These are phyloP conservation scores for Alaudala cheleensis DNA, from an alignment of 2,113 vertebrate genomes.

Conservation along the genomic window DNA sequence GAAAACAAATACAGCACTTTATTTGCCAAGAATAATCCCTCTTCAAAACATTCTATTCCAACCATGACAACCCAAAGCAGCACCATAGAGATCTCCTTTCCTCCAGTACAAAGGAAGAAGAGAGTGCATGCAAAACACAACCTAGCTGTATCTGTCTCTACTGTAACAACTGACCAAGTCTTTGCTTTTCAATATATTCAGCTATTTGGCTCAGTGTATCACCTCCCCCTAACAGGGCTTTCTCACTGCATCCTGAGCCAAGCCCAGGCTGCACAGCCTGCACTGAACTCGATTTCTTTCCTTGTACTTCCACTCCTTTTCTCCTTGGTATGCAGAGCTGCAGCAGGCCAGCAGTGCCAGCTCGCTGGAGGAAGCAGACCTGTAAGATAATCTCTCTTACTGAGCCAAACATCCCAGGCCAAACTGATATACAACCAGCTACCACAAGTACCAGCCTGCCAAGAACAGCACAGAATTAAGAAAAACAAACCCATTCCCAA, in stretches of 20 bases:
- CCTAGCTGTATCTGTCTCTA: neutral
- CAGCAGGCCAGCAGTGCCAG: neutral
- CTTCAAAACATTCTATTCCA: neutral
- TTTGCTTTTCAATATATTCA: neutral
- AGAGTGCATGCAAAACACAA: neutral
- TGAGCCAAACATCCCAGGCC: neutral
- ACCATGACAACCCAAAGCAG: neutral
- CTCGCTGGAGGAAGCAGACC: neutral
- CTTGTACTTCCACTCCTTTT: neutral
- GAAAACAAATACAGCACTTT: neutral
- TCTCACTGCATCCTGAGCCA: neutral
- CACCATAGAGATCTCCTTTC: neutral
- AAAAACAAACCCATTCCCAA: neutral
- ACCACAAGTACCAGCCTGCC: neutral
- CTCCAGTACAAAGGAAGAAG: neutral
- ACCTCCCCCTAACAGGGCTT: neutral
- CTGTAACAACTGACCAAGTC: fast-evolving
- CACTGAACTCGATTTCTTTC: neutral
- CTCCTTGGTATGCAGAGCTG: neutral
- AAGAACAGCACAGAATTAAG: neutral
- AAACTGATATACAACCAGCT: neutral
- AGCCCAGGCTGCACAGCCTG: neutral
- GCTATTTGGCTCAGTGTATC: neutral
- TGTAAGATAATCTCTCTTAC: neutral
- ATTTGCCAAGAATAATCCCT: neutral